Evolutionary conservation across 2,888 invertebrate species (phyloP), one percentile per base, ranked within the genome.

Genomic region (Gari tellinella): DNA sequence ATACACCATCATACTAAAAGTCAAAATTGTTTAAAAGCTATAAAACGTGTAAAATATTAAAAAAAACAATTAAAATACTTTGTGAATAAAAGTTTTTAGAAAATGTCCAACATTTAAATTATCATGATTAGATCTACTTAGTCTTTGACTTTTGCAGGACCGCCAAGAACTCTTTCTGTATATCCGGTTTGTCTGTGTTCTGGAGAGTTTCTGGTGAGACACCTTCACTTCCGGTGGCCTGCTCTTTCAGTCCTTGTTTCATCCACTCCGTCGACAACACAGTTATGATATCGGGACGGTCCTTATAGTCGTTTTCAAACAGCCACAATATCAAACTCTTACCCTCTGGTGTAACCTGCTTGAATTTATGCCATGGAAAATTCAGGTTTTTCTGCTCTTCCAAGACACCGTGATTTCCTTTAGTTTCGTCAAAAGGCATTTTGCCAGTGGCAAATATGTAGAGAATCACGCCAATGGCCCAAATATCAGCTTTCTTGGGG

Each of bases 361-460:
- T 85, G 63, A 86, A 84, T 58, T 88, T 87, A n/a, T 86, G 86
- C 91, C 91, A 91, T 2, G 85, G 86, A 43, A 90, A 88, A 21
- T 83, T 83, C 31, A 90, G 77, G 46, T 79, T 84, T 56, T 75
- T 80, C 61, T 91, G 91, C 43, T 92, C 91, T 31, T 89, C 87
- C 52, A 91, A 69, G 5, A 91, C 87, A 5, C 87, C 86, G 19
- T 83, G 84, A 56, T 90, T 90, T 40, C 91, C 91, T 70, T 89
- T 88, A 51, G 90, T 89, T 75, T 93, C 93, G 75, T 92, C 91
- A 75, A 91, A 93, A 0, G 93, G 93, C 93, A 93, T 93, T 63
- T 90, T 89, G 46, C 92, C 91, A 0, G 92, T 92, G 56, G 92
- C 87, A 80, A 92, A 89, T 37, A 93, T 92, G 81, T 91, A 93